phyloP scores from a whole-genome alignment of 2,888 invertebrate genomes.

The Resseliella maxima region DNA sequence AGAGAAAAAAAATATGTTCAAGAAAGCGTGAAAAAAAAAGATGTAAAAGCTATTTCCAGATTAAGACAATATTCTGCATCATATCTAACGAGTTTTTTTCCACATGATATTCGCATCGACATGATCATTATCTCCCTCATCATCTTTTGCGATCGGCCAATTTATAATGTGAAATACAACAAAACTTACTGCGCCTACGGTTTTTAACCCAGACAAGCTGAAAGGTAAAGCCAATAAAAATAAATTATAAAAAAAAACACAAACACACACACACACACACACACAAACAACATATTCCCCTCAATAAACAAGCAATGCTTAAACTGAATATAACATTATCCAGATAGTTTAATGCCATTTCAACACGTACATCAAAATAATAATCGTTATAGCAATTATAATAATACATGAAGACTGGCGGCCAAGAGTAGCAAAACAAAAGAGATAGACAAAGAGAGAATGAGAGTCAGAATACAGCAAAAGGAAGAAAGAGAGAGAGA shows the following conservation, averaged over 20 bases:
- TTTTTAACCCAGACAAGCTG: background rate
- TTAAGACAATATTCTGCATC: background rate
- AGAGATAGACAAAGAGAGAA: background rate
- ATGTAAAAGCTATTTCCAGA: no score
- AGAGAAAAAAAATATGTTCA: no score
- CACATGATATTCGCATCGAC: background rate
- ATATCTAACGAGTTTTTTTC: background rate
- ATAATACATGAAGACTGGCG: background rate
- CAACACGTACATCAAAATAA: constrained; percentile 20
- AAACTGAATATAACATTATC: background rate
- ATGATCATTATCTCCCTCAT: background rate
- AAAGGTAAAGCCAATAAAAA: constrained; percentile 3
- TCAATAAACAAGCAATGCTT: background rate
- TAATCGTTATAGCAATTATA: background rate
- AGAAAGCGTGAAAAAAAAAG: no score
- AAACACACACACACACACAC: no score
- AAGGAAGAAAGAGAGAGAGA: no score
- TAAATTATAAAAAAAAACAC: background rate
- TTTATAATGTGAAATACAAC: background rate
- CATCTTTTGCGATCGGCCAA: background rate
- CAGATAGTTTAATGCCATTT: constrained; percentile 8
- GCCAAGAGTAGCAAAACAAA: background rate
- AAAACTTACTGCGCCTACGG: background rate
- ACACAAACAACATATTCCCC: background rate
- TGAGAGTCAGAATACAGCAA: no score